phyloP scores from a whole-genome alignment of 2,888 invertebrate species.

The Mamestra brassicae region DNA sequence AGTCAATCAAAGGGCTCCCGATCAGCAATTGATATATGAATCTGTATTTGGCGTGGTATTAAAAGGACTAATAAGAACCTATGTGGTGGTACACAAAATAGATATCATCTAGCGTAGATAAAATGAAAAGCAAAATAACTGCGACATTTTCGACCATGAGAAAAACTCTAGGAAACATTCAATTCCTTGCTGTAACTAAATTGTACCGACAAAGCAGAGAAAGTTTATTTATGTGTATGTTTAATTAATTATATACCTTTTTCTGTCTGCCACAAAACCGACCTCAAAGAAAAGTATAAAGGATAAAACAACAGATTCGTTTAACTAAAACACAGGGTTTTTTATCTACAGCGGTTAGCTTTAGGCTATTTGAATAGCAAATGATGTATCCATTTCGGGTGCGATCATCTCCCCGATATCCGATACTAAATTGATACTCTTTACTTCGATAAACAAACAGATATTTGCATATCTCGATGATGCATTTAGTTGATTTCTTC shows the following conservation, averaged over 20 bases:
- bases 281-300: constrained; percentile 44
- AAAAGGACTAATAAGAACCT: constrained; percentile 10
- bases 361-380: constrained; percentile 88
- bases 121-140: not conserved
- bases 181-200: not conserved
- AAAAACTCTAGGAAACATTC: not conserved
- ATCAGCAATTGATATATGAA: constrained; percentile 31
- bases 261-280: not conserved
- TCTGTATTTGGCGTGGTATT: not conserved
- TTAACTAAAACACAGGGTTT: constrained; percentile 61
- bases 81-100: not conserved
- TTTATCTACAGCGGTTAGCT: constrained; percentile 71
- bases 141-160: not conserved
- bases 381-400: constrained; percentile 84
- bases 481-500: constrained; percentile 75
- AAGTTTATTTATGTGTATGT: not conserved
- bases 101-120: not conserved
- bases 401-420: constrained; percentile 84
- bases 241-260: not conserved
- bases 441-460: constrained; percentile 87
- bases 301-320: constrained; percentile 52
- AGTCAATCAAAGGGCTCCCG: constrained; percentile 46
- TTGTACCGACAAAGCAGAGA: not conserved
- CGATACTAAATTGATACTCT: constrained; percentile 85
- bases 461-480: constrained; percentile 87